Base-by-base conservation (phyloP, 2,113 vertebrate species). In the Motacilla tschutschensis region DNA sequence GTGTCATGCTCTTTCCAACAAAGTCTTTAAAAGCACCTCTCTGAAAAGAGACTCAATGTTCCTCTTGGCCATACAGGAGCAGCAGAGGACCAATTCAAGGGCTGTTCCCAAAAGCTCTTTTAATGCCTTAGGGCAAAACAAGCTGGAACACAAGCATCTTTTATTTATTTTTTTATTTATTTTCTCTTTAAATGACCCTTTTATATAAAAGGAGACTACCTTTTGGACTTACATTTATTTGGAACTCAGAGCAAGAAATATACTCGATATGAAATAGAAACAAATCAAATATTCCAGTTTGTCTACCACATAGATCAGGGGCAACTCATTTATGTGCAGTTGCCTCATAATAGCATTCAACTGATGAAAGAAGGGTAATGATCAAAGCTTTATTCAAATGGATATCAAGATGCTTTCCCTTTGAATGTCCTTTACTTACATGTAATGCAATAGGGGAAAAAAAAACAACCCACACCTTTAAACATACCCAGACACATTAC, bases 401-500 rank as follows among this genome's bases (percentile, higher is more conserved):
- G 47, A 53, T 79, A 76, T 14, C 38, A 86, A 84, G 71, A 65
- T 67, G 71, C 21, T 76, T 90, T 84, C 53, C 14, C 18, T 88
- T 66, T 83, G 36, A 88, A 76, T 47, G 58, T 77, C 55, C 59
- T 80, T 82, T 70, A 89, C 54, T 94, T 83, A 85, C 21, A 69
- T 55, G 24, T 82, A 86, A 79, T 59, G 50, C 20, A 94, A 75
- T 47, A 9, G 47, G 29, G 0, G 0, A 1, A 22, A 60, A 79
- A 33, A 33, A 57, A 43, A 16, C 24, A 5, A 0, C 8, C 6
- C 40, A 28, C 43, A 92, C 47, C 78, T 95, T 82, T 88, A 77
- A 90, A 88, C 25, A 48, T 31, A 90, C 17, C 59, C 80, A 83
- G 65, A 70, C 33, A 84, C 79, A 85, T 91, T 91, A 92, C 77